These are phyloP conservation scores for Gymnothorax reevesii DNA, from an alignment of 2,797 vertebrate genomes.

Conservation along the genomic window DNA sequence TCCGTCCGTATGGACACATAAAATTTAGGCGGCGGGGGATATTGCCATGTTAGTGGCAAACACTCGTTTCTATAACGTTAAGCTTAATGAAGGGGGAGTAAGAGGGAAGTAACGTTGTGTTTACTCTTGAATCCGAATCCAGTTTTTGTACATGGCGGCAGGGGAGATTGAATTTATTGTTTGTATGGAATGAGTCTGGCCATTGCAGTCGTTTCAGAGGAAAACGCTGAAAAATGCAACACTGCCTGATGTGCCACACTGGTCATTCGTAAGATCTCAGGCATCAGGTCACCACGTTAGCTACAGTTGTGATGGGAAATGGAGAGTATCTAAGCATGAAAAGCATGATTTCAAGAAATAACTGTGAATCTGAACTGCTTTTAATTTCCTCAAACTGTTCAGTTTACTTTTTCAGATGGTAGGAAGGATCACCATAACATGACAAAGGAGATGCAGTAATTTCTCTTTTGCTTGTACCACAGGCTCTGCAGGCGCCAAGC, in stretches of 20 bases:
- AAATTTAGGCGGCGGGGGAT: too few species aligned
- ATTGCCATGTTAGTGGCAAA: too few species aligned
- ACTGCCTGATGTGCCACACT: not conserved
- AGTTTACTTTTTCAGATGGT: not conserved
- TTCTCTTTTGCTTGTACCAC: not conserved
- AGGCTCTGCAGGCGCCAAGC: slow-evolving; percentile 8
- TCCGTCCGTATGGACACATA: too few species aligned
- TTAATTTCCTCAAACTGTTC: not conserved
- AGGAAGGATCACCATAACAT: not conserved
- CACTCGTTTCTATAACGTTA: too few species aligned
- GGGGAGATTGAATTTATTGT: not conserved
- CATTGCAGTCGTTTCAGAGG: not conserved
- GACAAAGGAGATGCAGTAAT: not conserved
- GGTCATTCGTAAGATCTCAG: not conserved
- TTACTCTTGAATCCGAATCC: not conserved
- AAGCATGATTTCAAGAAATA: not conserved
- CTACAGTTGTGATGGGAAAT: not conserved
- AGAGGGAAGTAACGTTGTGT: not conserved
- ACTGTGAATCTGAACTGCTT: not conserved
- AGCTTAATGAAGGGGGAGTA: too few species aligned
- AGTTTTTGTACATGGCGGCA: not conserved
- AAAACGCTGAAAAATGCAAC: not conserved
- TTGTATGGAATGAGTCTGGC: not conserved
- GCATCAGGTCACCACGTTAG: not conserved
- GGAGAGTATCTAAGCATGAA: not conserved